Base-by-base conservation (phyloP, 2,797 vertebrate species). In the Chrysocyon brachyurus region DNA sequence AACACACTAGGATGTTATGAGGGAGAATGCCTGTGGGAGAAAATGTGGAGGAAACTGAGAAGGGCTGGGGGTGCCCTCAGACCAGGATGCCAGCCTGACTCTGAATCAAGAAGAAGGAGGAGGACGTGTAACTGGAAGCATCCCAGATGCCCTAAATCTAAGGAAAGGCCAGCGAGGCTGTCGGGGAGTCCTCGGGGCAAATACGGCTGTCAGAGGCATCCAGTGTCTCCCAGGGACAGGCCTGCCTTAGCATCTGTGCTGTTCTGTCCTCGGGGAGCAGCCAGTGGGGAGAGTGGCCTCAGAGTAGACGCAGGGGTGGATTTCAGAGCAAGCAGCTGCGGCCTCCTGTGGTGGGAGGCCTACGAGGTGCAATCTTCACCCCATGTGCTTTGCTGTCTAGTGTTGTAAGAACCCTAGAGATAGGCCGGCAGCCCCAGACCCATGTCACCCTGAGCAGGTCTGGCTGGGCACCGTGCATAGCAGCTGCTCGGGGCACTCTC, bases 401-500 rank as follows among this genome's bases (percentile, higher is more conserved):
- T 15, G 36, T 92, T 87, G 75, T 40, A 68, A 96, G 21, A 36
- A 49, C 19, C 84, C 87, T 87, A 56, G 91, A 75, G 95, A n/a
- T 0, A 22, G 11, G 52, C 57, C 68, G 64, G 22, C 8, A 77
- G 84, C 75, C 56, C 78, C 8, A 8, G 64, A 59, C 49, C 91
- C 36, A 2, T 10, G 11, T 26, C 19, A 82, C 59, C n/a, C 64
- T 3, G 54, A 68, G 68, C 31, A 72, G 2, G 16, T 84, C 96
- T 56, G 82, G 78, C 68, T 5, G 46, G 72, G 36, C 12, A 2
- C 11, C 36, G 56, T 36, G 56, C 2, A 0, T 3, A n/a, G 91
- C 95, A 87, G 91, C 97, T 97, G 95, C 54, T 96, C 84, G 66
- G 8, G 91, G 40, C 82, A 75, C 91, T 93, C 87, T 94, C 88